A percentile compares a stretch with the other conserved stretches of the same genome.
Conservation (phyloP, 2,888 invertebrate genomes). For the Lysandra bellargus region DNA sequence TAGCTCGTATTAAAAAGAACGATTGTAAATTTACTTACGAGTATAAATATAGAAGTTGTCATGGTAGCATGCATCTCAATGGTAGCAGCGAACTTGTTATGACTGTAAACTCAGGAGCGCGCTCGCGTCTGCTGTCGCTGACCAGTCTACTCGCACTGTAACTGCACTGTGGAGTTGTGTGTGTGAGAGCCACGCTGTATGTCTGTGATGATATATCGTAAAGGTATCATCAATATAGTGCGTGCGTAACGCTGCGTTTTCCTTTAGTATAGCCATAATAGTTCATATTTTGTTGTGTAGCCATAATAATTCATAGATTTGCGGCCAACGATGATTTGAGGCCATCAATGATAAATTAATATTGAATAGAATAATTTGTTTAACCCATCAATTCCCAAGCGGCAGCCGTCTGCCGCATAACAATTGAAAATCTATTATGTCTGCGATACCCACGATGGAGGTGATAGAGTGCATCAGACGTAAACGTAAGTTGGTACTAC, state of each 20-base stretch:
- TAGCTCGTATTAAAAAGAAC: neutral
- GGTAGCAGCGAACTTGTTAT: neutral
- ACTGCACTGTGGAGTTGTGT: neutral
- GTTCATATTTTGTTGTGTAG: neutral
- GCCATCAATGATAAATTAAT: too few relatives aligned
- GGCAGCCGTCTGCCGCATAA: too few relatives aligned
- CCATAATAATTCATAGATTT: neutral
- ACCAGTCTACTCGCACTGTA: neutral
- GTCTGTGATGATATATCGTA: neutral
- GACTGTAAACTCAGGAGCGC: neutral
- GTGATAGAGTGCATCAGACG: too few relatives aligned
- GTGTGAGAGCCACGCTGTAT: neutral
- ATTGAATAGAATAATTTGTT: too few relatives aligned
- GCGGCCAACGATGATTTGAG: too few relatives aligned
- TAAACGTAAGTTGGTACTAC: too few relatives aligned
- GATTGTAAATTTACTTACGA: neutral
- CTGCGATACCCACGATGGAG: too few relatives aligned
- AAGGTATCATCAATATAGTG: neutral
- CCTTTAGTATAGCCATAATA: neutral
- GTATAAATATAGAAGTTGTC: neutral
- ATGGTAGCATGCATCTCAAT: neutral
- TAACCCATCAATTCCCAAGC: too few relatives aligned
- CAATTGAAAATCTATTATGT: too few relatives aligned
- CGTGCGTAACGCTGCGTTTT: neutral
- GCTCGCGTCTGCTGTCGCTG: neutral